Evolutionary conservation across 1,140 invertebrate species (phyloP), one percentile per base, ranked within the genome.

Genomic region (Mylabris phalerata): DNA sequence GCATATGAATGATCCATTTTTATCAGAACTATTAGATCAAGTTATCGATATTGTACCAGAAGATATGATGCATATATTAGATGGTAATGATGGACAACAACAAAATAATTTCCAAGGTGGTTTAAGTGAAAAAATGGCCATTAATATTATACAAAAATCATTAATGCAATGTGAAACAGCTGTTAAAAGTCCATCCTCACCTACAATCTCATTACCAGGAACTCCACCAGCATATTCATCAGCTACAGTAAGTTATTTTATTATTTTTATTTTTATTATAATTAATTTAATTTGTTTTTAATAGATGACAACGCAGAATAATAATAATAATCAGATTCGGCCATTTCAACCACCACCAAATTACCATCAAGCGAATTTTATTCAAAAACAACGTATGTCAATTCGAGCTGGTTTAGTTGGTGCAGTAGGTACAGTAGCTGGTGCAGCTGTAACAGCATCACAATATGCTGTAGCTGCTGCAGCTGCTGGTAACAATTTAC

Each of bases 61-160:
- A 57, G 77, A 75, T 47, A 75, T 79, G 63, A 73, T 77, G 57
- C 79, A 76, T 68, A 69, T 80, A 50, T 68, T 82, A 60, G 77
- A 78, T 61, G 67, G 65, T 25, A 75, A 77, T 4, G 71, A 73
- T 32, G 63, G 64, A 55, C 75, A 75, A 40, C 75, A 73, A 43
- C 66, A 32, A 49, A 73, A 65, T 60, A 69, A 67, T 63, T 72
- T 62, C 42, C 65, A 66, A 55, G 61, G 79, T 71, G 78, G 78
- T 40, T 73, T 83, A 62, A 85, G 85, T 64, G 89, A 92, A 67
- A 86, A 86, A 71, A 83, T 88, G 75, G 92, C 89, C 11, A 95
- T 96, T 50, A 90, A 87, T 69, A 89, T 85, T 7, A 97, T 97
- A 68, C 89, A 93, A 67, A 86, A 91, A 72, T 90, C 89, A 68